These are phyloP conservation scores for Spea bombifrons DNA, from an alignment of 2,113 vertebrate species.

Conservation along the genomic window DNA sequence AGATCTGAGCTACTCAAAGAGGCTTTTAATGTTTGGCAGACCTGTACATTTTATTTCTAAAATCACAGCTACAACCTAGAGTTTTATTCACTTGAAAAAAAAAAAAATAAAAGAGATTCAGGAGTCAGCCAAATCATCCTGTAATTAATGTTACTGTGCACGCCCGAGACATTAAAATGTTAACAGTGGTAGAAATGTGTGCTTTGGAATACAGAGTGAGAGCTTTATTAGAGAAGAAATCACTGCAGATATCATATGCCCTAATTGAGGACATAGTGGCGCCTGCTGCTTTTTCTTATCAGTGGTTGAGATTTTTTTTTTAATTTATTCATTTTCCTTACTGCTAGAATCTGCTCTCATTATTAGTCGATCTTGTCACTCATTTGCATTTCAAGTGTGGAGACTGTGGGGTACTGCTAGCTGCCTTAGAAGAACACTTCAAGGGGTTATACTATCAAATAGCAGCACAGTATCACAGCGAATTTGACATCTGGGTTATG, in stretches of 20 bases:
- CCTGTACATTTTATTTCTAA: conserved; percentile 95
- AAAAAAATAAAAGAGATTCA: conserved; percentile 96
- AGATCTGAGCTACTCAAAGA: conserved; percentile 73
- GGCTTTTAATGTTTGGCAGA: conserved; percentile 82
- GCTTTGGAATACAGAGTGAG: conserved; percentile 98
- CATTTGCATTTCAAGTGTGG: conserved; percentile 99
- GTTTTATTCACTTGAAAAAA: conserved; percentile 94
- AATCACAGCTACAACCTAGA: conserved; percentile 87
- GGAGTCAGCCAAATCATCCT: conserved; percentile 92
- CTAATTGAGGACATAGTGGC: conserved; percentile 99
- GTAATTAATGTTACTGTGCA: conserved; percentile 98
- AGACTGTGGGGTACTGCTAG: conserved; percentile 80
- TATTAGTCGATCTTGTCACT: conserved; percentile 94
- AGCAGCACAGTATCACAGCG: conserved; percentile 73
- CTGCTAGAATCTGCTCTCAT: conserved; percentile 96
- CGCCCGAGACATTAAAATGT: conserved; percentile 99
- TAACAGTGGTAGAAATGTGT: conserved; percentile 98
- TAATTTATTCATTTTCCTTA: conserved; percentile 95
- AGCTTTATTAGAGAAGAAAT: conserved; percentile 96
- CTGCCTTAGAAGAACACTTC: conserved; percentile 81
- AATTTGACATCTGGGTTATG: conserved; percentile 93
- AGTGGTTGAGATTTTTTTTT: conserved; percentile 82
- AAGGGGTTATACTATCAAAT: conserved; percentile 84
- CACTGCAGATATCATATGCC: conserved; percentile 95
- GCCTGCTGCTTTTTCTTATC: conserved; percentile 96